These are phyloP conservation scores for Listronotus bonariensis DNA, from an alignment of 1,140 invertebrate species.

Conservation along the genomic window DNA sequence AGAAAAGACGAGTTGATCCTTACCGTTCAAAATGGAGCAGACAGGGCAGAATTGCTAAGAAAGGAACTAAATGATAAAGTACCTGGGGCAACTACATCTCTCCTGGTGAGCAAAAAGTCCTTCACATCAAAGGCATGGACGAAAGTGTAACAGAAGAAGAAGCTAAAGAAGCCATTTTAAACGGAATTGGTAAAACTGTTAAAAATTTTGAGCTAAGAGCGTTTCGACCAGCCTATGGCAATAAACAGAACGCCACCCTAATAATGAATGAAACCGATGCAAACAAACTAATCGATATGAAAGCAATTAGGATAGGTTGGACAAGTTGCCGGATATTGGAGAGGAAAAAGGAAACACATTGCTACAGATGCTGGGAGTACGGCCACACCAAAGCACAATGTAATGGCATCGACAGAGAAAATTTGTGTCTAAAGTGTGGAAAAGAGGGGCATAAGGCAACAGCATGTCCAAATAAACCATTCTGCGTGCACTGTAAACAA, in stretches of 20 bases:
- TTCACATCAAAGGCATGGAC: conserved; percentile 6
- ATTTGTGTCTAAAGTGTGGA: conserved; percentile 14
- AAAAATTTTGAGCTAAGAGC: conserved; percentile 2
- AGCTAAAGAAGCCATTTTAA: neutral
- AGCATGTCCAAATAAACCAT: conserved; percentile 6
- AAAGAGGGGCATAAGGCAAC: conserved; percentile 7
- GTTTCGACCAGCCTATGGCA: conserved; percentile 6
- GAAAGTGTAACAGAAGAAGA: neutral
- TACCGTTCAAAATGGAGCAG: conserved; percentile 4
- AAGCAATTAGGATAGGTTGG: conserved; percentile 8
- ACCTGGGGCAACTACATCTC: neutral
- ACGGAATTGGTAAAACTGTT: too few species aligned
- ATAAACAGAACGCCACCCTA: neutral
- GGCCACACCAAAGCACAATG: conserved; percentile 13
- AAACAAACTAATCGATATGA: conserved; percentile 1
- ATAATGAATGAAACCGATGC: conserved; percentile 2
- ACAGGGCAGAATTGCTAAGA: conserved; percentile 5
- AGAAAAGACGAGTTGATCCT: conserved; percentile 4
- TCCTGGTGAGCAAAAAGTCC: neutral
- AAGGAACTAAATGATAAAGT: neutral
- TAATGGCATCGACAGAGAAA: conserved; percentile 9
- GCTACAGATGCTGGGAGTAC: conserved; percentile 29
- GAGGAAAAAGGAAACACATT: conserved; percentile 10
- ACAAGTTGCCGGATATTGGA: conserved; percentile 9
- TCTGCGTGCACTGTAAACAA: conserved; percentile 12